These are phyloP conservation scores for Tauraco hartlaubi DNA, from an alignment of 2,797 vertebrate species.

Conservation along the genomic window DNA sequence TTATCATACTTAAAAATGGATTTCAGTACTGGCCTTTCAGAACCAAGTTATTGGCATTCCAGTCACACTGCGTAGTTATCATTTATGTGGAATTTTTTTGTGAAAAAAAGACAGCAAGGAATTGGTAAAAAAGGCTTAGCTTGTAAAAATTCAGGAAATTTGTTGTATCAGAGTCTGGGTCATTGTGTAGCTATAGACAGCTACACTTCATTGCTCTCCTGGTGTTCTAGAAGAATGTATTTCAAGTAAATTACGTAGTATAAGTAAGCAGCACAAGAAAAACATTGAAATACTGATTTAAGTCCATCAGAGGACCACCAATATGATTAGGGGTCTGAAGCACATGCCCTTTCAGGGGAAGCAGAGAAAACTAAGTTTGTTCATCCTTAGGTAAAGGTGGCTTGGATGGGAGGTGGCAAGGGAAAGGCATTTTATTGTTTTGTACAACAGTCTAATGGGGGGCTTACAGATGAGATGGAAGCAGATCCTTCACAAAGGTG, in stretches of 20 bases:
- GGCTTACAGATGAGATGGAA: background rate
- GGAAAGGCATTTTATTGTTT: background rate
- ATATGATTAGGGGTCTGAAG: background rate
- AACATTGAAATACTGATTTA: background rate
- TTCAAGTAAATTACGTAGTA: background rate
- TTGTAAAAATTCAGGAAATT: background rate
- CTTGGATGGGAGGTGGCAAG: background rate
- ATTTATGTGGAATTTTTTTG: background rate
- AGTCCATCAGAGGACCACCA: background rate
- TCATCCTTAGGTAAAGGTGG: background rate
- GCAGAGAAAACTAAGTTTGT: background rate
- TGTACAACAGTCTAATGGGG: background rate
- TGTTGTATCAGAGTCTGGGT: background rate
- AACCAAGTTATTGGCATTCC: background rate
- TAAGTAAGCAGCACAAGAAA: background rate
- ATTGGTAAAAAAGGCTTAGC: background rate
- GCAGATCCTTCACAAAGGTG: background rate
- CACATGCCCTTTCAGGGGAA: background rate
- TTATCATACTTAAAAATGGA: background rate
- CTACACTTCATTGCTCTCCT: background rate
- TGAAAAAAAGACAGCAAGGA: background rate
- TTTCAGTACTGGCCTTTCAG: background rate
- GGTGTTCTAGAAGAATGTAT: background rate
- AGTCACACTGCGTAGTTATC: background rate
- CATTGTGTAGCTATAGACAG: background rate